Evolutionary conservation across 2,113 vertebrate genomes (phyloP).

Genomic region (Scopus umbretta): DNA sequence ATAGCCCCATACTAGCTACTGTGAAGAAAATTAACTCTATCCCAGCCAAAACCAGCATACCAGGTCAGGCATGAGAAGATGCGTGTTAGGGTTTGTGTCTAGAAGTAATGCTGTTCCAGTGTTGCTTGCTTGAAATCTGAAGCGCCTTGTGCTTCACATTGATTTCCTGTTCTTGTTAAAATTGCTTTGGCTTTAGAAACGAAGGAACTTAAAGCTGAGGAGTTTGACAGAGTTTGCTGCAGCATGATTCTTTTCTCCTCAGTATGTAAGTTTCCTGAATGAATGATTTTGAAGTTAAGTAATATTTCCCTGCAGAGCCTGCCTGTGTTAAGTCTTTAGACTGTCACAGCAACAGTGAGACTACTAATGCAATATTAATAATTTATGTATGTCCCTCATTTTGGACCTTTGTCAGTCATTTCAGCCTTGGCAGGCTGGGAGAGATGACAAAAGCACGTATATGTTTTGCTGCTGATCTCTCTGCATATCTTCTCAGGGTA

Average conservation of each 20-base stretch:
- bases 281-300: conserved; percentile 36
- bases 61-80: not conserved
- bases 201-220: conserved; percentile 2
- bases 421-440: not conserved
- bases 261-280: conserved; percentile 30
- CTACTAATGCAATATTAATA: conserved; percentile 7
- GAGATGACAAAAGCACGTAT: not conserved
- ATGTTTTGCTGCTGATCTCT: conserved; percentile 3
- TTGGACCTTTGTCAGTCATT: conserved; percentile 48
- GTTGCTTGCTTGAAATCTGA: not conserved
- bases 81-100: not conserved
- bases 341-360: conserved; percentile 2
- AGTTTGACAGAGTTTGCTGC: not conserved
- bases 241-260: conserved; percentile 14
- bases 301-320: conserved; percentile 17
- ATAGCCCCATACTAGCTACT: too few relatives aligned
- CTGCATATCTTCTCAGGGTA: not conserved
- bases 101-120: not conserved
- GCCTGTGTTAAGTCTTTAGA: conserved; percentile 7
- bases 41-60: too few relatives aligned
- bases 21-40: too few relatives aligned
- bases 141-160: not conserved
- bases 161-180: conserved; percentile 30
- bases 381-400: conserved; percentile 11
- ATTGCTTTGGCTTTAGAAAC: conserved; percentile 15